Conservation (phyloP, 2,113 vertebrate species). For the Cryptoleucopteryx plumbea region DNA sequence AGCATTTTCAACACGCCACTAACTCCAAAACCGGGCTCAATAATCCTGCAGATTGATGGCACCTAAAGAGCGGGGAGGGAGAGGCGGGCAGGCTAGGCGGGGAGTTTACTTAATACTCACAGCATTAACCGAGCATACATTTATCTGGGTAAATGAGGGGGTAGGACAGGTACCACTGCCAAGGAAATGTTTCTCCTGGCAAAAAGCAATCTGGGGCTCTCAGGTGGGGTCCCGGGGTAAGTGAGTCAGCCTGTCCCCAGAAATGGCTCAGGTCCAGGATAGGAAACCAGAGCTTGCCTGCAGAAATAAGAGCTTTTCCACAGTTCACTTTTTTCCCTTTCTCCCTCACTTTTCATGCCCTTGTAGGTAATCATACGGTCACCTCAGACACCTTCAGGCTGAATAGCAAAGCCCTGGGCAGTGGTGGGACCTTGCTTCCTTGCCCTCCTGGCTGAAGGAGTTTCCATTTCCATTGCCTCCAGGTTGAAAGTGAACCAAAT, state of each 20-base stretch:
- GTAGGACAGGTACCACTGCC: background rate
- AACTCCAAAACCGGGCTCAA: slow-evolving; percentile 40
- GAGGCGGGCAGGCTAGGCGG: background rate
- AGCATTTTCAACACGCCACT: slow-evolving; percentile 52
- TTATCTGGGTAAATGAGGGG: slow-evolving; percentile 15
- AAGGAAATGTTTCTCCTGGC: background rate
- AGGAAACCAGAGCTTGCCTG: background rate
- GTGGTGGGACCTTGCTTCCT: background rate
- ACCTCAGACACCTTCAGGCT: background rate
- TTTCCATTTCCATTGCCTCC: background rate
- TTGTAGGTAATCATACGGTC: accelerated
- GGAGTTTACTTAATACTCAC: slow-evolving; percentile 43
- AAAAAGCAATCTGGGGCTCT: background rate
- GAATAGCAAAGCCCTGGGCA: background rate
- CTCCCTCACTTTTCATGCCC: background rate
- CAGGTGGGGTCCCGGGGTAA: background rate
- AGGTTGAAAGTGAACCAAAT: background rate
- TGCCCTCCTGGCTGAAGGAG: background rate
- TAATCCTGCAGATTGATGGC: slow-evolving; percentile 62
- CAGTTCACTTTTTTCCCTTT: background rate
- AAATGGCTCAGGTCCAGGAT: background rate
- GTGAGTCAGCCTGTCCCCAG: background rate
- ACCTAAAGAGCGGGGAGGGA: background rate
- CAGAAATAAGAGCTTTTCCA: background rate
- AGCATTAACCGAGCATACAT: background rate